phyloP scores from a whole-genome alignment of 2,888 invertebrate genomes.

The Chydorus sphaericus region DNA sequence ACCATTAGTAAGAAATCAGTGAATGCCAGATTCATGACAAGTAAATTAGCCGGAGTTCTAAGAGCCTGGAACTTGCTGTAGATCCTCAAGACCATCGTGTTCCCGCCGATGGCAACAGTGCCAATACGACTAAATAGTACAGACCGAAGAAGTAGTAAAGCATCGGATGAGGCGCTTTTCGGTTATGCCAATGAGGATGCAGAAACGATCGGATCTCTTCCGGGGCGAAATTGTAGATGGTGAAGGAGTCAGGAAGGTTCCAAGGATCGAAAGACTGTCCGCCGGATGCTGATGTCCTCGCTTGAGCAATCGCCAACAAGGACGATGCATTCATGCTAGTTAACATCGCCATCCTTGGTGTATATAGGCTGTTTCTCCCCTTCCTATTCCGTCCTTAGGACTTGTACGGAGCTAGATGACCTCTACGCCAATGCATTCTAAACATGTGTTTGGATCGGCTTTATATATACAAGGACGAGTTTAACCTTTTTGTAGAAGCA shows the following conservation, averaged over 20 bases:
- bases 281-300: no score
- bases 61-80: constrained; percentile 17
- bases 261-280: constrained; percentile 13
- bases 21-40: constrained; percentile 26
- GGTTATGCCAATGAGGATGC: constrained; percentile 21
- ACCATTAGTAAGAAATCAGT: constrained; percentile 26
- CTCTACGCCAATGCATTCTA: no score
- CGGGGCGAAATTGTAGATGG: constrained; percentile 13
- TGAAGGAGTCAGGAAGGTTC: constrained; percentile 14
- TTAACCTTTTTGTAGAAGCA: no score
- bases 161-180: constrained; percentile 19
- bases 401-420: no score
- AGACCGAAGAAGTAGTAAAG: constrained; percentile 20
- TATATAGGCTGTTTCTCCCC: no score
- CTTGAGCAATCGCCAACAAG: no score
- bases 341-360: no score
- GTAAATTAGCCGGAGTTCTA: constrained; percentile 27
- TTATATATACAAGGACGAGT: no score
- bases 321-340: no score
- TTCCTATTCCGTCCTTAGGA: no score
- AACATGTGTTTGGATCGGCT: no score
- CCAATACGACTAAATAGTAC: constrained; percentile 17
- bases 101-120: constrained; percentile 9
- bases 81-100: constrained; percentile 9
- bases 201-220: constrained; percentile 16